phyloP scores from a whole-genome alignment of 1,140 invertebrate species.

The Neocloeon triangulifer region DNA sequence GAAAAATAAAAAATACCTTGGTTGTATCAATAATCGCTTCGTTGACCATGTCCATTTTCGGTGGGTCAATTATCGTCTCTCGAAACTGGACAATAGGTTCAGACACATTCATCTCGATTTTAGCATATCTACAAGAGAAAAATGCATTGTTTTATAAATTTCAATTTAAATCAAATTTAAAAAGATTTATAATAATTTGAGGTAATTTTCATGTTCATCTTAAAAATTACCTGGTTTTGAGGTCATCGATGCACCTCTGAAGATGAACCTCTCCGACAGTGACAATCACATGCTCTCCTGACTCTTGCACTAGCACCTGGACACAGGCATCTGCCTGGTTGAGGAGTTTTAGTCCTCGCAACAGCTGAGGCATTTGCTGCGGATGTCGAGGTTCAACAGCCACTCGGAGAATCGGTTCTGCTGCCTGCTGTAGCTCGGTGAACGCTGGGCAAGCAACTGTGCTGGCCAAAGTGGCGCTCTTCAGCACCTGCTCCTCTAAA shows the following conservation, averaged over 20 bases:
- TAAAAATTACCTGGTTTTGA: slow-evolving; percentile 38
- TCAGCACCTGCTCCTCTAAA: slow-evolving; percentile 65
- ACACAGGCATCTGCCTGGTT: slow-evolving; percentile 91
- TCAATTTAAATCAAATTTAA: no score
- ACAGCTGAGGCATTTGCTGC: slow-evolving; percentile 55
- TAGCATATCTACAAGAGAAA: slow-evolving; percentile 65
- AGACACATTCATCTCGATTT: slow-evolving; percentile 73
- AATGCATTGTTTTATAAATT: not conserved
- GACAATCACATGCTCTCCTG: slow-evolving; percentile 86
- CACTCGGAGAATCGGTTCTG: slow-evolving; percentile 71
- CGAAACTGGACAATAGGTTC: slow-evolving; percentile 89
- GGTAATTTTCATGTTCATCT: no score
- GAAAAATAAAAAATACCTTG: slow-evolving; percentile 6
- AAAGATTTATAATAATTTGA: no score
- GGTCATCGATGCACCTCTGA: slow-evolving; percentile 77
- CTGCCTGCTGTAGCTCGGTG: slow-evolving; percentile 54
- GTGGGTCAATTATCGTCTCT: slow-evolving; percentile 73
- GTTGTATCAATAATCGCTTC: slow-evolving; percentile 67
- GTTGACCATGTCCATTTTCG: slow-evolving; percentile 73
- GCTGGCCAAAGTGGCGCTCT: slow-evolving; percentile 76
- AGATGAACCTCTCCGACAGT: slow-evolving; percentile 96
- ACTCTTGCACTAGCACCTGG: slow-evolving; percentile 72
- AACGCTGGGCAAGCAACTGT: slow-evolving; percentile 72
- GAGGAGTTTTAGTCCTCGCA: slow-evolving; percentile 53
- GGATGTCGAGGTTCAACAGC: slow-evolving; percentile 79